Evolutionary conservation across 64 coral and sea anemone species (phyloP), one percentile per base, ranked within the genome.

Genomic region (Stylophora pistillata): DNA sequence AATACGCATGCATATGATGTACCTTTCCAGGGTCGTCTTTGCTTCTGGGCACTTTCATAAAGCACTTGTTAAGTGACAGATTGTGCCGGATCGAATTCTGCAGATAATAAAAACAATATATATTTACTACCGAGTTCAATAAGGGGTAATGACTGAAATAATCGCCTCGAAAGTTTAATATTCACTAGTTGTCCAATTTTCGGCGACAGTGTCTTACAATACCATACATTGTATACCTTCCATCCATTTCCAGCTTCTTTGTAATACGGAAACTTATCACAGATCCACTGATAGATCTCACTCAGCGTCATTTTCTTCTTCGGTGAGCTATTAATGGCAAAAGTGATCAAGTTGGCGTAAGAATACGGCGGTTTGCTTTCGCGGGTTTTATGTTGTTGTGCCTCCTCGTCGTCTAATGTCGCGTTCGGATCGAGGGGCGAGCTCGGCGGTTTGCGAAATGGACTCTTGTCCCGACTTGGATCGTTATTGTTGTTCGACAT

Each of bases 281-380:
- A 95, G 74, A 99, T 99, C 97, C 97, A 99, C 78, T 99, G 97
- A 73, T 99, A 99, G 78, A 99, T 99, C 78, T 99, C 97, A 74
- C 97, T 99, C 55, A 99, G 81, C 1, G 97, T 99, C 97, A 99
- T 99, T 87, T 99, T 99, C 84, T 95, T 99, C 68, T 88, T 90
- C 7, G 93, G 90, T 2, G 97, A 99, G 62, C 97, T 99, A 41
- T 99, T 99, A 41, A 99, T 99, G 33, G 97, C 97, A 75, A 99
- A 99, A 21, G 97, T 99, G 69, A 99, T 99, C 59, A 99, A 92
- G 76, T 99, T 99, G 13, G 97, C 97, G 88, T 99, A 99, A 21
- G 97, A 99, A 61, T 95, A 99, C 37, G 97, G 97, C 60, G 97
- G 97, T 93, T 99, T 99, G 41, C 93, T 99, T 75, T 99, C 97